Evolutionary conservation across 2,888 invertebrate genomes (phyloP), one percentile per base, ranked within the genome.

Genomic region (Drosophila mayaguana): DNA sequence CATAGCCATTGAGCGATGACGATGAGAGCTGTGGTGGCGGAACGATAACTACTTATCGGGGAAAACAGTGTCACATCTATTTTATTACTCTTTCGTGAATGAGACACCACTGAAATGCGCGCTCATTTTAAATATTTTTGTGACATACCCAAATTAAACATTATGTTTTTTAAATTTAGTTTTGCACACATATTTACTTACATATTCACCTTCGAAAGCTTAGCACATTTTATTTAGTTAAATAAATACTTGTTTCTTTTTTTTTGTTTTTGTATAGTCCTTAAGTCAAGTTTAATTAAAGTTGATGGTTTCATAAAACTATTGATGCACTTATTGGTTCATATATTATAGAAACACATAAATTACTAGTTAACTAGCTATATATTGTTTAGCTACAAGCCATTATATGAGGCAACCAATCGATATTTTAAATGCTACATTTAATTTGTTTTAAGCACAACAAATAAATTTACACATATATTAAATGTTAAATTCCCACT

Each of bases 381-480:
- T 36, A 36, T 5, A 36, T 36, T 36, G 14, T 36, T 72, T 68
- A 77, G 63, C 61, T 73, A 73, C 73, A 69, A 66, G 63, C 78
- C 68, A 72, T 63, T 63, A 16, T 43, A 64, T 67, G 53, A 48
- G 61, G 36, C 57, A 66, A 61, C 73, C 53, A 54, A 54, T 25
- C 25, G 61, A 63, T 63, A 57, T 65, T 78, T 66, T 51, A 78
- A 78, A 78, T 64, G 74, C 73, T 67, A 77, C 50, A 63, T 56
- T 63, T 63, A 32, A 59, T 59, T 63, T 62, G 62, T 59, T 63
- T 62, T 20, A 68, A 77, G 72, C 63, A 72, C 73, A 77, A 63
- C 32, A 68, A 65, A 56, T 56, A n/a, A 38, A 25, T 38, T 40
- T 70, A 74, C 18, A 70, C 65, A 51, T 65, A 43, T 60, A 54